Conservation (phyloP, 2,113 vertebrate genomes). For the Eolophus roseicapilla region DNA sequence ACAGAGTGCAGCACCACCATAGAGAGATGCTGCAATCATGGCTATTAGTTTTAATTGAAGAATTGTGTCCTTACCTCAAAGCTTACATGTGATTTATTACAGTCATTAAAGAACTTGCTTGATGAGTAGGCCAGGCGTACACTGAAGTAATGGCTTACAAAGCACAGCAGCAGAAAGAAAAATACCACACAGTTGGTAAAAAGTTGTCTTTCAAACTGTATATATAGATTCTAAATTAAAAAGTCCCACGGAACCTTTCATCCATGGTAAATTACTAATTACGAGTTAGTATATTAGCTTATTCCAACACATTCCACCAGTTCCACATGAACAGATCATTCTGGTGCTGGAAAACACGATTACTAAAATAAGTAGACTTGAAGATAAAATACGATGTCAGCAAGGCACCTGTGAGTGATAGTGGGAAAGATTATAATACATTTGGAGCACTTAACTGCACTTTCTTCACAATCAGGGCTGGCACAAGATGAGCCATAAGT, state of each 20-base stretch:
- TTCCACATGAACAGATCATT: neutral
- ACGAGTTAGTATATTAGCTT: neutral
- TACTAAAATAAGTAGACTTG: neutral
- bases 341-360: neutral
- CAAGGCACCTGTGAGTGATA: neutral
- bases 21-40: neutral
- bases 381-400: neutral
- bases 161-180: neutral
- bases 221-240: neutral
- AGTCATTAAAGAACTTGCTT: neutral
- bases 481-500: neutral
- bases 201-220: neutral
- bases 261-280: neutral
- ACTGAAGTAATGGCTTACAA: neutral
- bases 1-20: neutral
- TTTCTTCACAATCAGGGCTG: neutral
- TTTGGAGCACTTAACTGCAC: neutral
- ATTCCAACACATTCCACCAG: neutral
- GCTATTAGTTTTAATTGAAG: constrained; percentile 5
- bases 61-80: neutral
- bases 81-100: constrained; percentile 12
- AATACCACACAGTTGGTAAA: neutral
- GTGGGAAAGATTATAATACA: neutral
- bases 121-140: neutral
- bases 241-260: neutral